These are phyloP conservation scores for Anthopleura sola DNA, from an alignment of 64 coral and sea anemone species.

Conservation along the genomic window DNA sequence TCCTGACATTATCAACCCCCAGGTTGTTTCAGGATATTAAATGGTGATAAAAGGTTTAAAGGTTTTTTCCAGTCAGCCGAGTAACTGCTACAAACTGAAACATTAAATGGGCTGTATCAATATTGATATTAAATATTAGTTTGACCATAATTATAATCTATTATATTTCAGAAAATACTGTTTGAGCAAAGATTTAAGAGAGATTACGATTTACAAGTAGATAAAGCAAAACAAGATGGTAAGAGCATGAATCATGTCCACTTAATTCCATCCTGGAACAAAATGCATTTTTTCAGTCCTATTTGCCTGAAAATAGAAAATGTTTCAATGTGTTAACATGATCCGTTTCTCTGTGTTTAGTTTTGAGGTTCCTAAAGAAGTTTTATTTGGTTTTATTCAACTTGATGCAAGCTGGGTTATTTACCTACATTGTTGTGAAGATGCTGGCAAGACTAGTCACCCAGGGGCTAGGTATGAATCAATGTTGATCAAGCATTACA, in stretches of 20 bases:
- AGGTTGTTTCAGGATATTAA: no score
- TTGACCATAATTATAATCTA: neutral
- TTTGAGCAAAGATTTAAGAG: conserved; percentile 44
- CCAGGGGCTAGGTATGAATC: conserved; percentile 28
- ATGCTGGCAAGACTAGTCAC: conserved; percentile 42
- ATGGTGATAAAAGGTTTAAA: no score
- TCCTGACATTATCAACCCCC: no score
- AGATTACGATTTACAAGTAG: conserved; percentile 29
- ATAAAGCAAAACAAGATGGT: conserved; percentile 45
- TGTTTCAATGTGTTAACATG: neutral
- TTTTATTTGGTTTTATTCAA: conserved; percentile 69
- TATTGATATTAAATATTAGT: no score
- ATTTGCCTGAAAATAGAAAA: no score
- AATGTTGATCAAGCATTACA: neutral
- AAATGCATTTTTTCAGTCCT: no score
- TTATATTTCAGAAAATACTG: conserved; percentile 36
- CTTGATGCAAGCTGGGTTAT: conserved; percentile 47
- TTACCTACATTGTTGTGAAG: conserved; percentile 31
- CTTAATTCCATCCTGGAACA: no score
- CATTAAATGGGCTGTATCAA: no score
- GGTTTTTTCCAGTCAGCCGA: no score
- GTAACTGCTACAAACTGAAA: no score
- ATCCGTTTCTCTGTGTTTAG: neutral
- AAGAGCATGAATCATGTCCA: no score
- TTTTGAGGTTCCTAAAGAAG: conserved; percentile 37